Conservation (phyloP, 2,888 invertebrate genomes). For the Aleiodes testaceus region DNA sequence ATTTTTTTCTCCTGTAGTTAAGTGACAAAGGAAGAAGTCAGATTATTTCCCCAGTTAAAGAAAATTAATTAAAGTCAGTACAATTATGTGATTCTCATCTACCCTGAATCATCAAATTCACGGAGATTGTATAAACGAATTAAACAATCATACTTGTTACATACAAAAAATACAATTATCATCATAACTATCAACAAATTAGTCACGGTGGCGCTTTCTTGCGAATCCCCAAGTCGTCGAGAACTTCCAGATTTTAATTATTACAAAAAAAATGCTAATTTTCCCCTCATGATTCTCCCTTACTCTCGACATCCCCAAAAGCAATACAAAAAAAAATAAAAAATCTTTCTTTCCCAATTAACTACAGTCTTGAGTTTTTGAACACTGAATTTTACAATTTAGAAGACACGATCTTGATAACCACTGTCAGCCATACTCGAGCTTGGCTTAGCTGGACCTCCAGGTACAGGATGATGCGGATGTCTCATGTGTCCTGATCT, state of each 20-base stretch:
- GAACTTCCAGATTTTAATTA: too few relatives aligned
- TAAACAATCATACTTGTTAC: neutral
- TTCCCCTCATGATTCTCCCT: neutral
- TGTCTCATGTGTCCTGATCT: constrained; percentile 82
- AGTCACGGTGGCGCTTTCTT: too few relatives aligned
- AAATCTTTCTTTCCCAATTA: too few relatives aligned
- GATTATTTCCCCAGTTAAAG: too few relatives aligned
- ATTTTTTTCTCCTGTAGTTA: constrained; percentile 8
- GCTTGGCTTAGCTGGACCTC: constrained; percentile 74
- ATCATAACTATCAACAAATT: too few relatives aligned
- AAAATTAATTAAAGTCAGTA: too few relatives aligned
- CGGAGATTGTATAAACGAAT: neutral
- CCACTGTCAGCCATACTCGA: constrained; percentile 84
- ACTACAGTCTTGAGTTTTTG: neutral
- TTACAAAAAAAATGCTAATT: too few relatives aligned
- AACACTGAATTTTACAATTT: constrained; percentile 52
- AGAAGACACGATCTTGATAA: constrained; percentile 91
- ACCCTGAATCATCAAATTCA: neutral
- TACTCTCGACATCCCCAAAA: constrained; percentile 13
- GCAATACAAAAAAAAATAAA: neutral
- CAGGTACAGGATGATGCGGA: constrained; percentile 78
- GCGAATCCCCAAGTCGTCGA: too few relatives aligned
- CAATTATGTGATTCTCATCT: neutral
- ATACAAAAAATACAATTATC: too few relatives aligned
- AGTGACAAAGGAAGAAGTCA: constrained; percentile 2